Conservation (phyloP, 2,797 vertebrate species). For the Chaetodon trifasciatus region DNA sequence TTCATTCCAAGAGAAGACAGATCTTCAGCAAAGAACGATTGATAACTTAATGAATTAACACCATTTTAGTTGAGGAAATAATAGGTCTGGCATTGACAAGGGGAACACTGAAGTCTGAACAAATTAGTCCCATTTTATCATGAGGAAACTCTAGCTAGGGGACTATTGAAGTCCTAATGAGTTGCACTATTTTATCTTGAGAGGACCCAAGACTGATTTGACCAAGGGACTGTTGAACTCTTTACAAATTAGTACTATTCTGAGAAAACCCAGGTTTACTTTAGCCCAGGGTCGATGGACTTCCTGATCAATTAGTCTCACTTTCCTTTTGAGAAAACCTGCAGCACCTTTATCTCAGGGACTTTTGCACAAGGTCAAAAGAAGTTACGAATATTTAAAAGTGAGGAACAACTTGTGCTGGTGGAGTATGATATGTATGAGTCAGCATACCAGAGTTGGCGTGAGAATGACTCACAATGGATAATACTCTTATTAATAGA, state of each 20-base stretch:
- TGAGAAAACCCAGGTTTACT: slow-evolving; percentile 41
- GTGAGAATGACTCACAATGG: slow-evolving; percentile 73
- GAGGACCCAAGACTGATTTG: slow-evolving; percentile 45
- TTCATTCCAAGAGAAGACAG: slow-evolving; percentile 31
- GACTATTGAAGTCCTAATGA: slow-evolving; percentile 62
- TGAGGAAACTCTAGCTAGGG: slow-evolving; percentile 46
- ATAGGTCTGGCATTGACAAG: slow-evolving; percentile 43
- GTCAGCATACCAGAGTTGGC: slow-evolving; percentile 71
- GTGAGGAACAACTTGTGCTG: slow-evolving; percentile 44
- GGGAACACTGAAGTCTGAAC: slow-evolving; percentile 49
- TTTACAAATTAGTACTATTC: slow-evolving; percentile 51
- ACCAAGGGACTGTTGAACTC: slow-evolving; percentile 42
- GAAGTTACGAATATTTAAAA: slow-evolving; percentile 46
- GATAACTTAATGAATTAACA: slow-evolving; percentile 55
- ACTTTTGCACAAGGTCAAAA: slow-evolving; percentile 44
- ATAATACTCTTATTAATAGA: slow-evolving; percentile 76
- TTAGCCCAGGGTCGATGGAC: slow-evolving; percentile 54
- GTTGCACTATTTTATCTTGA: slow-evolving; percentile 60
- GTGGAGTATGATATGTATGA: slow-evolving; percentile 62
- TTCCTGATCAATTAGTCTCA: slow-evolving; percentile 50
- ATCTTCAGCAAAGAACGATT: slow-evolving; percentile 29
- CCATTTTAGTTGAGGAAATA: slow-evolving; percentile 55
- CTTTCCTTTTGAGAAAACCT: slow-evolving; percentile 19
- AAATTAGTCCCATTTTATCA: slow-evolving; percentile 65
- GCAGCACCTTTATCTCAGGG: slow-evolving; percentile 21